Percentiles rank a stretch among this genome's conserved stretches.
Evolutionary conservation across 1,140 invertebrate species (phyloP).

Genomic region (Meloidogyne floridensis): DNA sequence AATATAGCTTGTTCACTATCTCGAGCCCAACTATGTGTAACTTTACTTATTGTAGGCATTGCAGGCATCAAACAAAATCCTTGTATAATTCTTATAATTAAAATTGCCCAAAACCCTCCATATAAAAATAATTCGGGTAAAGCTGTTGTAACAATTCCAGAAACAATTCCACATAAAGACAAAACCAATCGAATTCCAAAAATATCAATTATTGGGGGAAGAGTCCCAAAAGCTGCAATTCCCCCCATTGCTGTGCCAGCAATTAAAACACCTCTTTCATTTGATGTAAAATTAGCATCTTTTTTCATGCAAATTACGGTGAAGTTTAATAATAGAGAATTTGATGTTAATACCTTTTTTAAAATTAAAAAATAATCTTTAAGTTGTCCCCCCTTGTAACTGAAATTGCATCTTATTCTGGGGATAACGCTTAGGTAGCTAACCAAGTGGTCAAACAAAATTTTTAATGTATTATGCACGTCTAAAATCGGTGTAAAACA

Average conservation of each 20-base stretch:
- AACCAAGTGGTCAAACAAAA: too few species aligned
- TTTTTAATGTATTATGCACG: too few species aligned
- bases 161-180: conserved; percentile 14
- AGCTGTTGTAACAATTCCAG: conserved; percentile 18
- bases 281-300: conserved; percentile 19
- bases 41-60: conserved; percentile 26
- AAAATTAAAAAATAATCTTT: neutral
- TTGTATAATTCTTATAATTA: conserved; percentile 22
- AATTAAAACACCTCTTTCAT: conserved; percentile 10
- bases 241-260: conserved; percentile 27
- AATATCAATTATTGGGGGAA: conserved; percentile 13
- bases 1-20: conserved; percentile 8
- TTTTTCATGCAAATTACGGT: conserved; percentile 22
- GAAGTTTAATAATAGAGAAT: conserved; percentile 28
- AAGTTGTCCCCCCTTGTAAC: too few species aligned
- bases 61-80: conserved; percentile 30
- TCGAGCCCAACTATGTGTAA: conserved; percentile 4
- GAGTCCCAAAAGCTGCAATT: conserved; percentile 13
- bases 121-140: conserved; percentile 11
- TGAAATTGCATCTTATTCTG: too few species aligned
- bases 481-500: too few species aligned
- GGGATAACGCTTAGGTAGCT: too few species aligned
- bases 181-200: conserved; percentile 21
- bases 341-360: conserved; percentile 11
- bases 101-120: conserved; percentile 21